phyloP scores from a whole-genome alignment of 2,888 invertebrate genomes.

The Xestia xanthographa region DNA sequence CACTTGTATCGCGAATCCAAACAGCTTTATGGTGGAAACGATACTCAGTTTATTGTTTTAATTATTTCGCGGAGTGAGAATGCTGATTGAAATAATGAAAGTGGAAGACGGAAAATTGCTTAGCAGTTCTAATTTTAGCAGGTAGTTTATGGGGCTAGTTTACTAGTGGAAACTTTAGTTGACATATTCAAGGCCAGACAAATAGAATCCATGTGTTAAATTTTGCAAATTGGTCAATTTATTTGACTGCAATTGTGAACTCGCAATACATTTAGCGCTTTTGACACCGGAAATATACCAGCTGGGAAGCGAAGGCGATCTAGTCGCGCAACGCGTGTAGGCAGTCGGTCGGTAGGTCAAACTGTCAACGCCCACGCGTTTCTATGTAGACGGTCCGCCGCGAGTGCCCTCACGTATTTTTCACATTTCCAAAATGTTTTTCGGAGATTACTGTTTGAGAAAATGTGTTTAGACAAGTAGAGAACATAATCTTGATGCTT shows the following conservation, averaged over 20 bases:
- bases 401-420: conserved; percentile 46
- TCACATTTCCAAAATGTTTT: conserved; percentile 16
- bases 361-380: conserved; percentile 45
- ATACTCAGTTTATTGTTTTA: conserved; percentile 29
- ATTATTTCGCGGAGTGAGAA: conserved; percentile 22
- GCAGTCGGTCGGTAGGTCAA: conserved; percentile 52
- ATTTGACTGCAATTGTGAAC: conserved; percentile 8
- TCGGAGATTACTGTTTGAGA: conserved; percentile 32
- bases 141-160: background rate
- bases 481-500: too few species aligned
- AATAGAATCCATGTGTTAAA: background rate
- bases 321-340: conserved; percentile 33
- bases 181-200: background rate
- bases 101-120: background rate
- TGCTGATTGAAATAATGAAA: conserved; percentile 18
- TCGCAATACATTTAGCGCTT: conserved; percentile 6
- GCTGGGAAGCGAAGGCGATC: conserved; percentile 19
- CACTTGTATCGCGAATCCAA: conserved; percentile 42
- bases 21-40: conserved; percentile 21
- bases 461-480: conserved; percentile 3
- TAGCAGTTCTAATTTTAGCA: background rate
- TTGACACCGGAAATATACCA: conserved; percentile 35
- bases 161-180: background rate
- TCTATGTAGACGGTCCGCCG: conserved; percentile 53
- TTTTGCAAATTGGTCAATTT: background rate